phyloP scores from a whole-genome alignment of 2,888 invertebrate species.

The Ferrisia virgata region DNA sequence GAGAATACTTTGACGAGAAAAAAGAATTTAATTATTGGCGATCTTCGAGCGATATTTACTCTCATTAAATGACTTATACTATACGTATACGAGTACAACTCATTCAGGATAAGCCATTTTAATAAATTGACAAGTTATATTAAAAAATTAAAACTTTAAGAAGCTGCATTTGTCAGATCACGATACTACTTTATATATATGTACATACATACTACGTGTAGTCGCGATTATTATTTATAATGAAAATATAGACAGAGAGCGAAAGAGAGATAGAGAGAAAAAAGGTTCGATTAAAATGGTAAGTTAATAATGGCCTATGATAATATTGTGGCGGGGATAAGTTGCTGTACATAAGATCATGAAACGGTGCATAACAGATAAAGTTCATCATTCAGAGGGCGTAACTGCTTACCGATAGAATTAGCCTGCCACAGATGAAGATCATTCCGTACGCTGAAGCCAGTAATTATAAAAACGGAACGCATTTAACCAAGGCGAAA shows the following conservation, averaged over 20 bases:
- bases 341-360: conserved; percentile 29
- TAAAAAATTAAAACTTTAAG: conserved; percentile 37
- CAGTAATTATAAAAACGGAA: conserved; percentile 36
- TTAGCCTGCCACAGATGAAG: conserved; percentile 39
- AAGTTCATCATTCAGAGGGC: conserved; percentile 43
- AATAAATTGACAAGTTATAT: conserved; percentile 31
- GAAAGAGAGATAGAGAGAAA: background rate
- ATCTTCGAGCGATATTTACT: background rate
- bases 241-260: background rate
- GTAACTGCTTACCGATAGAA: conserved; percentile 42
- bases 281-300: conserved; percentile 31
- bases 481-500: conserved; percentile 28
- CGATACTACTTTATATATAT: background rate
- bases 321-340: conserved; percentile 37
- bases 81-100: background rate
- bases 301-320: conserved; percentile 41
- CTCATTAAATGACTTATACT: background rate
- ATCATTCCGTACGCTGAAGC: conserved; percentile 38
- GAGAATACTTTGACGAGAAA: background rate
- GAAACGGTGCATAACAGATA: conserved; percentile 33
- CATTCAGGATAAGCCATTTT: background rate
- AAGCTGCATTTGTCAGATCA: background rate
- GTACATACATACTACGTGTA: background rate
- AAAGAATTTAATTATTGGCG: conserved; percentile 2
- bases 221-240: conserved; percentile 1